Percentiles rank a stretch among this genome's conserved stretches.
Evolutionary conservation across 2,888 invertebrate species (phyloP).

Genomic region (Pseudococcus longispinus): DNA sequence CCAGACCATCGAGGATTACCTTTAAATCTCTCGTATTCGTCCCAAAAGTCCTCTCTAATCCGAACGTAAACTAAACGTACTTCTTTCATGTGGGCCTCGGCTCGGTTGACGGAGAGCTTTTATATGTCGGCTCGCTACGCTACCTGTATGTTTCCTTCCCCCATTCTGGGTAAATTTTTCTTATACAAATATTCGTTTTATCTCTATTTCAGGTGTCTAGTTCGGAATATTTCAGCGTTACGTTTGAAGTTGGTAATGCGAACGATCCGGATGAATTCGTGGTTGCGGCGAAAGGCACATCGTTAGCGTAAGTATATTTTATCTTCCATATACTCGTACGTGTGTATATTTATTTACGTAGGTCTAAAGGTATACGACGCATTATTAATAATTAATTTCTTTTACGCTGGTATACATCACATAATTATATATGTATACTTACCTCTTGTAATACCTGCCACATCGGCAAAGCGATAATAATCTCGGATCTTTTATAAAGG

Average conservation of each 20-base stretch:
- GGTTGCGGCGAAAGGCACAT: constrained; percentile 72
- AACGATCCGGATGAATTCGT: constrained; percentile 70
- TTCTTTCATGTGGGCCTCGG: not conserved
- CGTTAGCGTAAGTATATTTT: constrained; percentile 69
- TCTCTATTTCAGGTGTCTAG: constrained; percentile 69
- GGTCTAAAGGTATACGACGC: not conserved
- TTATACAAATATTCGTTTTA: not conserved
- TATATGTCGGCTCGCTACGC: not conserved
- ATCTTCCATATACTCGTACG: not conserved
- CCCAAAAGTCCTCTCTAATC: not conserved
- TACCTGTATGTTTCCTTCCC: too few species aligned
- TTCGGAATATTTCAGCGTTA: constrained; percentile 76
- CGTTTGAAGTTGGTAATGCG: constrained; percentile 69
- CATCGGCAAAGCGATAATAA: not conserved
- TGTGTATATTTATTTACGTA: not conserved
- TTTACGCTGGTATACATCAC: not conserved
- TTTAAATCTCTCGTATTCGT: constrained; percentile 15
- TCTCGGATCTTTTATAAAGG: not conserved
- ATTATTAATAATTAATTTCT: not conserved
- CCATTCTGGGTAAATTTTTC: not conserved
- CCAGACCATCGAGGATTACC: not conserved
- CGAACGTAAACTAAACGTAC: not conserved
- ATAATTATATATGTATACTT: not conserved
- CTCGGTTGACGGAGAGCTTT: not conserved
- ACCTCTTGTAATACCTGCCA: not conserved